phyloP scores from a whole-genome alignment of 1,140 invertebrate species.

The Euura lappo region DNA sequence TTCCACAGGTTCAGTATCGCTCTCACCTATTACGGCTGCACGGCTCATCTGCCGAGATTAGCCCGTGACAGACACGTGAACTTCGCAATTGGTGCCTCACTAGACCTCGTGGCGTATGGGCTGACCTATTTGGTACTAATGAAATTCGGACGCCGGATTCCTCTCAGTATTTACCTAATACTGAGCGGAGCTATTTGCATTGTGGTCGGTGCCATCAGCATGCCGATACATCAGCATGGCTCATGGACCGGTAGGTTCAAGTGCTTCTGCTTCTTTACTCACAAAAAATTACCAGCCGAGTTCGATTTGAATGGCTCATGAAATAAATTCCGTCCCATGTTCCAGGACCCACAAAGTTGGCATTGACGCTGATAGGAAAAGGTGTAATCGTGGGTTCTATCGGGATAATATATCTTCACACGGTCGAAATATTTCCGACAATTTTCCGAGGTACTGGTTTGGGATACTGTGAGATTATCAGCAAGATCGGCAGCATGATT shows the following conservation, averaged over 20 bases:
- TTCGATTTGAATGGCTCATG: too few species aligned
- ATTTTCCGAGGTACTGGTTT: slow-evolving; percentile 47
- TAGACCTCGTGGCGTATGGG: slow-evolving; percentile 45
- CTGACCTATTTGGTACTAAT: slow-evolving; percentile 47
- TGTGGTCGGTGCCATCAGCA: slow-evolving; percentile 31
- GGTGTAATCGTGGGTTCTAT: slow-evolving; percentile 39
- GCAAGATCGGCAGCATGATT: slow-evolving; percentile 48
- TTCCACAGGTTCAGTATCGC: slow-evolving; percentile 47
- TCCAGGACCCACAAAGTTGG: slow-evolving; percentile 37
- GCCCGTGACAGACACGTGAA: slow-evolving; percentile 47
- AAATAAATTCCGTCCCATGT: slow-evolving; percentile 17
- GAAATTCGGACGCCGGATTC: slow-evolving; percentile 39
- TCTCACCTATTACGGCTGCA: slow-evolving; percentile 39
- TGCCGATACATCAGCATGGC: slow-evolving; percentile 17
- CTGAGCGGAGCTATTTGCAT: slow-evolving; percentile 45
- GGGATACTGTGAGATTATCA: slow-evolving; percentile 46
- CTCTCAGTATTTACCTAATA: slow-evolving; percentile 36
- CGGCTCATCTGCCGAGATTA: slow-evolving; percentile 38
- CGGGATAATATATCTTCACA: slow-evolving; percentile 44
- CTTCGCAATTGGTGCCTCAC: slow-evolving; percentile 43
- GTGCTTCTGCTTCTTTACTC: slow-evolving; percentile 8
- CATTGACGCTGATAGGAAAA: slow-evolving; percentile 44
- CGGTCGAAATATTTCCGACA: slow-evolving; percentile 54
- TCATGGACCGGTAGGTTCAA: slow-evolving; percentile 29
- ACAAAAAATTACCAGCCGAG: background rate